Evolutionary conservation across 1,140 invertebrate genomes (phyloP).

Genomic region (Caenorhabditis remanei): DNA sequence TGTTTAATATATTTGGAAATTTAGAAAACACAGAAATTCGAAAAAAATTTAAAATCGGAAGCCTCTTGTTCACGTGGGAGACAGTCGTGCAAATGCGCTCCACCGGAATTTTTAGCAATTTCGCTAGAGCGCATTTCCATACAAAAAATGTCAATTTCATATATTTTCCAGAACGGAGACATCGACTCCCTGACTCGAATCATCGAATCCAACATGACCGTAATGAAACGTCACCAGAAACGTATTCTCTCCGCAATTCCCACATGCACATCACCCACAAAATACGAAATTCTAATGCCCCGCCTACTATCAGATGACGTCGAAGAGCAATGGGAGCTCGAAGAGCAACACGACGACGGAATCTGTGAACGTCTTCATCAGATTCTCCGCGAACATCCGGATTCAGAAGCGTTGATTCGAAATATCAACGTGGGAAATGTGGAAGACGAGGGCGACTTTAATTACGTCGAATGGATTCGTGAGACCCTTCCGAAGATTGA

Average conservation of each 20-base stretch:
- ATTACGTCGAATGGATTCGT: constrained; percentile 32
- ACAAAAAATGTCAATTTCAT: neutral
- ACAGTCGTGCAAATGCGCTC: too few relatives aligned
- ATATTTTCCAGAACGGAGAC: constrained; percentile 47
- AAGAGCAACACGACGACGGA: neutral
- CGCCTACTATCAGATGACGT: neutral
- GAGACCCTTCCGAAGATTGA: constrained; percentile 36
- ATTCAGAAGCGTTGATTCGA: neutral
- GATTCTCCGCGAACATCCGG: neutral
- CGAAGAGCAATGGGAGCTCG: constrained; percentile 16
- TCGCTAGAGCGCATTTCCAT: too few relatives aligned
- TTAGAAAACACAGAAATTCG: too few relatives aligned
- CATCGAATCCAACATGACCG: constrained; percentile 18
- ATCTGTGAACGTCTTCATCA: neutral
- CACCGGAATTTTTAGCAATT: too few relatives aligned
- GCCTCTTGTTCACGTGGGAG: too few relatives aligned
- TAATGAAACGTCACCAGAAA: constrained; percentile 17
- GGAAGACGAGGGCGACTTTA: neutral
- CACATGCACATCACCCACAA: constrained; percentile 18
- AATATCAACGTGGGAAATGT: constrained; percentile 20
- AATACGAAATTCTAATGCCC: constrained; percentile 45
- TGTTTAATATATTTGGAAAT: too few relatives aligned
- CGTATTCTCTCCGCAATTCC: constrained; percentile 18
- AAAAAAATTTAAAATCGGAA: too few relatives aligned
- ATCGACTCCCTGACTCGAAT: neutral